phyloP scores from a whole-genome alignment of 2,113 vertebrate genomes.

The Cryptoleucopteryx plumbea region DNA sequence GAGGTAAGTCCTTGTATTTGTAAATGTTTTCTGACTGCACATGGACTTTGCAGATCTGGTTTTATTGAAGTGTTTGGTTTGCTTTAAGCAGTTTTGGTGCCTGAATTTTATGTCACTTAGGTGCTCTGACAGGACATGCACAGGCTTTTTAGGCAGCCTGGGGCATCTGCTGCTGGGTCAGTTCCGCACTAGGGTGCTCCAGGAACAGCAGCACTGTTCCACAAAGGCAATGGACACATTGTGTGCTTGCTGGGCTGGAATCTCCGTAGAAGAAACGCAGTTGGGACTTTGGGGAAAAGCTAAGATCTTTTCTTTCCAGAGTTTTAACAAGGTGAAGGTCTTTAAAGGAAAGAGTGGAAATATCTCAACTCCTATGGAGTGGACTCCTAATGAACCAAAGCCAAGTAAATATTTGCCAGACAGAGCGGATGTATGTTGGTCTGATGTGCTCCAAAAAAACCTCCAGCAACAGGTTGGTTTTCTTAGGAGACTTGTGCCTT shows the following conservation, averaged over 20 bases:
- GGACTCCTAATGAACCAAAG: neutral
- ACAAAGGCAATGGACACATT: neutral
- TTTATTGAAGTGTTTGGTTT: neutral
- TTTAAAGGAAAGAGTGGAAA: neutral
- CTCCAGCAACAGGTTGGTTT: neutral
- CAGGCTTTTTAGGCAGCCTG: neutral
- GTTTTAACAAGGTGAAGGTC: neutral
- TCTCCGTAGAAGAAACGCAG: neutral
- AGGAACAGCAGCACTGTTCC: neutral
- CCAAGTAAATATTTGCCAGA: neutral
- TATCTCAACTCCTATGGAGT: accelerated
- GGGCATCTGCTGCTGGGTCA: neutral
- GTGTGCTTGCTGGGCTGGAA: neutral
- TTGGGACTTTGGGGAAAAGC: neutral
- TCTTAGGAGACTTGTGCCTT: neutral
- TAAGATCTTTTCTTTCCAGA: too few species aligned
- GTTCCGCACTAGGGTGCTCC: neutral
- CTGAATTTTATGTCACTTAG: neutral
- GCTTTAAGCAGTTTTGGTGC: neutral
- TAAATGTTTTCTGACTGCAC: neutral
- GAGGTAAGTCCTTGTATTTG: neutral
- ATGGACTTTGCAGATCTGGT: neutral
- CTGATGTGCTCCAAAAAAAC: neutral
- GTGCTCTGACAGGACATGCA: neutral
- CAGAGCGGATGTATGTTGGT: neutral